A percentile compares a stretch with the other conserved stretches of the same genome.
Evolutionary conservation across 2,888 invertebrate genomes (phyloP).

Genomic region (Cataglyphis altisquamis): DNA sequence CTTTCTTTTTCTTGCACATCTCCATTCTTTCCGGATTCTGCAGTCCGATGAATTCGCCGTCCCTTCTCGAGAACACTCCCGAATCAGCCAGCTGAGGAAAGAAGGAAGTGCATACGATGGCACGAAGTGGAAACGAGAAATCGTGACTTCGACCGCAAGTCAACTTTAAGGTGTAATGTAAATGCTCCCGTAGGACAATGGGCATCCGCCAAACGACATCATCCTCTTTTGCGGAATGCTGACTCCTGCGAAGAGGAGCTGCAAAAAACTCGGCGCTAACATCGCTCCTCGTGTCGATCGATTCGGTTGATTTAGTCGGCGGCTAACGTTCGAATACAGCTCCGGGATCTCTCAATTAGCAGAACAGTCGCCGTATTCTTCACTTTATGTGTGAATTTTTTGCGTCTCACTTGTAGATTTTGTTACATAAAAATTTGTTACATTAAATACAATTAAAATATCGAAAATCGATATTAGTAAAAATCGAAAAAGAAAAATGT

Average conservation of each 20-base stretch:
- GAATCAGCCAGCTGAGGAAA: constrained; percentile 39
- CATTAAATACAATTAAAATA: not conserved
- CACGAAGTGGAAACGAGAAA: constrained; percentile 55
- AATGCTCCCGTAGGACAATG: constrained; percentile 72
- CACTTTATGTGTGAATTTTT: not conserved
- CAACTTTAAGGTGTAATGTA: constrained; percentile 72
- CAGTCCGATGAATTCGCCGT: not conserved
- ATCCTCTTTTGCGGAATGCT: constrained; percentile 58
- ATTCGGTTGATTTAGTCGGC: constrained; percentile 65
- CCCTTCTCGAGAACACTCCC: constrained; percentile 52
- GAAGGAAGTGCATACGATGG: constrained; percentile 56
- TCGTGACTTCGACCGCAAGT: constrained; percentile 71
- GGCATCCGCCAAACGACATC: constrained; percentile 60
- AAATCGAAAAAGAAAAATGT: not conserved
- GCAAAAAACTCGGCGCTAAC: constrained; percentile 66
- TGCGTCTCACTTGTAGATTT: constrained; percentile 1
- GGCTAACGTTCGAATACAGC: constrained; percentile 18
- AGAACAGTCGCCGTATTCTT: constrained; percentile 1
- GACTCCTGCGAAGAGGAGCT: constrained; percentile 61
- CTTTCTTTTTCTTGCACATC: constrained; percentile 25
- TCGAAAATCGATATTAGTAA: not conserved
- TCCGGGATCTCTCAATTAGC: constrained; percentile 61
- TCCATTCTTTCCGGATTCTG: constrained; percentile 14
- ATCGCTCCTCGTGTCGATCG: constrained; percentile 61
- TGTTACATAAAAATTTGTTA: no score